phyloP scores from a whole-genome alignment of 2,113 vertebrate genomes.

The Nothocercus nigrocapillus region DNA sequence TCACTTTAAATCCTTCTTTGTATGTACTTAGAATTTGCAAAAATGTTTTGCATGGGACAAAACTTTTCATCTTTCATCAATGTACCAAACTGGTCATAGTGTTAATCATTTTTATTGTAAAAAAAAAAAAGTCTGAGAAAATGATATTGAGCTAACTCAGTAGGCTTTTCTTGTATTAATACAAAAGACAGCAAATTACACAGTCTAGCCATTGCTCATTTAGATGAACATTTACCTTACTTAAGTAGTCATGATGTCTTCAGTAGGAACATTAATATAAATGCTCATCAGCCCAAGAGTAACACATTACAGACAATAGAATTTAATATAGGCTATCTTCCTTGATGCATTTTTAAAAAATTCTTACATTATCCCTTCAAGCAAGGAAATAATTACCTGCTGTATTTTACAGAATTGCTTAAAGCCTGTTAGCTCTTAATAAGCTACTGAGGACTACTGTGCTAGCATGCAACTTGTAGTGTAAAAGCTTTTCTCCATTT shows the following conservation, averaged over 20 bases:
- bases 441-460: neutral
- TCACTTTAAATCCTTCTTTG: neutral
- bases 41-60: neutral
- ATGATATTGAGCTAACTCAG: neutral
- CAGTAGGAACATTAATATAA: neutral
- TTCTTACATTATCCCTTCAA: neutral
- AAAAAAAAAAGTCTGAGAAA: neutral
- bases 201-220: neutral
- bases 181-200: neutral
- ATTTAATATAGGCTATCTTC: neutral
- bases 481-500: accelerated
- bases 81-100: neutral
- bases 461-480: neutral
- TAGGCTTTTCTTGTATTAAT: neutral
- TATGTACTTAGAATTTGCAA: neutral
- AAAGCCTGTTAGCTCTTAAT: neutral
- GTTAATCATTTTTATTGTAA: neutral
- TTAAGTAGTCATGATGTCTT: neutral
- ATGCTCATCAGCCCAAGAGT: neutral
- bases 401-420: neutral
- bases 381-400: neutral
- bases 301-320: neutral
- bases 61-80: neutral
- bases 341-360: neutral
- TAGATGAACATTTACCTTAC: neutral